Base-by-base conservation (phyloP, 2,797 vertebrate genomes). In the Tympanoctomys barrerae region DNA sequence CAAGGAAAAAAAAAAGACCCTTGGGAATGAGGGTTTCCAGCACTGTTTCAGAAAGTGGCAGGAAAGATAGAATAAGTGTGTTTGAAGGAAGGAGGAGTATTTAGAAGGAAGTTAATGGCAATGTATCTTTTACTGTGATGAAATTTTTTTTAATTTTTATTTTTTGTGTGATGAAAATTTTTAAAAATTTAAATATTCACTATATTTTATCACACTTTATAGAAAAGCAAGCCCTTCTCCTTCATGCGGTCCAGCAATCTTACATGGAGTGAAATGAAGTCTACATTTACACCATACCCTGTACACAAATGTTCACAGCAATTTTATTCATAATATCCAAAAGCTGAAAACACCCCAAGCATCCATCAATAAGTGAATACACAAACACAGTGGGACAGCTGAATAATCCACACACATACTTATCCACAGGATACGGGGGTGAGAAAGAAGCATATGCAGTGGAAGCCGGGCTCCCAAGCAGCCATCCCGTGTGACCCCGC, bases 351-450 rank as follows among this genome's bases (percentile, higher is more conserved):
- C 7, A 7, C 10, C 33, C 24, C 61, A 5, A 11, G 54, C 11
- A 31, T 19, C 57, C 77, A 80, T 86, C 68, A 19, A 39, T 42
- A n/a, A 42, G 33, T 6, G 5, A 54, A 12, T 13, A 42, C 71
- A 46, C 16, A 10, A 61, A 19, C 46, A 46, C 33, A 7, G 59
- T 0, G 59, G 28, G 2, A 19, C 7, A 0, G 7, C 49, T 10
- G 0, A 7, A 7, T 46, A 21, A 0, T 7, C 2, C 24, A 0
- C 3, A 28, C 2, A 31, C 33, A 24, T 42, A 4, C 8, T 52
- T 7, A 22, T 1, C 14, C 59, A 64, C 5, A 9, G 5, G 3
- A 9, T 54, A 18, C 7, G 26, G 11, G 64, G 73, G 14, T 28
- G 71, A 22, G 0, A 0, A 31, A 75, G 52, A 52, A 0, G 19